Conservation (phyloP, 2,113 vertebrate species). For the Sebastes fasciatus region DNA sequence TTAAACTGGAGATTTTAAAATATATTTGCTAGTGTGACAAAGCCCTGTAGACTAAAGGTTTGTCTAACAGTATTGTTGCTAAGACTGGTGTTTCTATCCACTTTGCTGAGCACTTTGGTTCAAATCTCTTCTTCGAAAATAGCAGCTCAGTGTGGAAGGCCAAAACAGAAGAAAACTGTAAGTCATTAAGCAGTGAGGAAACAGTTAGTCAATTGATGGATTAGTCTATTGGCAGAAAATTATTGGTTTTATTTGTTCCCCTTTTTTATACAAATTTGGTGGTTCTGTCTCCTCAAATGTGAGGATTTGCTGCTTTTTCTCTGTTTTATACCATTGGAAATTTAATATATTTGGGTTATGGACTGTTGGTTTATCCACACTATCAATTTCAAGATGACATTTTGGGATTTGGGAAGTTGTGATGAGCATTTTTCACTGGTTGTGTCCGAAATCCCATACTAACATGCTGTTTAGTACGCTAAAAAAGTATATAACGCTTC, state of each 20-base stretch:
- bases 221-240: slow-evolving; percentile 22
- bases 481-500: too few relatives aligned
- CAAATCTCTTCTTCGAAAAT: background rate
- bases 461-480: too few relatives aligned
- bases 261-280: too few relatives aligned
- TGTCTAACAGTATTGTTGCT: background rate
- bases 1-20: background rate
- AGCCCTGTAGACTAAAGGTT: background rate
- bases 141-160: background rate
- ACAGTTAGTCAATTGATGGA: background rate
- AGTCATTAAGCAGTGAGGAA: background rate
- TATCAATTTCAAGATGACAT: background rate
- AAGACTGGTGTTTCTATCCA: background rate
- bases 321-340: background rate
- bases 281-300: background rate
- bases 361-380: background rate
- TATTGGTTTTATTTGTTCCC: too few relatives aligned
- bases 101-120: slow-evolving; percentile 6
- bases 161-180: background rate
- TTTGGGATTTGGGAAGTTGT: background rate
- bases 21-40: background rate
- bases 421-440: background rate
- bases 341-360: background rate
- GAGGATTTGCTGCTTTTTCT: background rate
- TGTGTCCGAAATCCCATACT: too few relatives aligned